Conservation (phyloP, 1,140 invertebrate genomes). For the Bombus sylvicola region DNA sequence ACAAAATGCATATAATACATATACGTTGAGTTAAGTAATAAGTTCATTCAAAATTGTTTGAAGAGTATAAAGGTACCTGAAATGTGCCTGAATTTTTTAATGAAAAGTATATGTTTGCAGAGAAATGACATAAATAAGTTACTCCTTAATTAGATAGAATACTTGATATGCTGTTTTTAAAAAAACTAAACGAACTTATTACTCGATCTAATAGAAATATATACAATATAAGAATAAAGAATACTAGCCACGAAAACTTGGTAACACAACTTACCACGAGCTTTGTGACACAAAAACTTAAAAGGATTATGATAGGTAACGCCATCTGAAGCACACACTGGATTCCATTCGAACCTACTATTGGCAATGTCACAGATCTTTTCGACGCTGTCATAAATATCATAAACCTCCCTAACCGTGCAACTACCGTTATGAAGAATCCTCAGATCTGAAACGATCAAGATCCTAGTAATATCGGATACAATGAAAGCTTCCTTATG, state of each 20-base stretch:
- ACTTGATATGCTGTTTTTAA: too few species aligned
- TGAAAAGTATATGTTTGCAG: too few species aligned
- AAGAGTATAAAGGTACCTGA: too few species aligned
- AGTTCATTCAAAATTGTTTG: too few species aligned
- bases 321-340: conserved; percentile 72
- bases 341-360: conserved; percentile 75
- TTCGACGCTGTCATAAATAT: conserved; percentile 30
- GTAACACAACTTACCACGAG: conserved; percentile 69
- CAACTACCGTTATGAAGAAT: conserved; percentile 74
- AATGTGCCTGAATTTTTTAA: too few species aligned
- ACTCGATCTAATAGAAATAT: too few species aligned
- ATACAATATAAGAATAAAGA: neutral
- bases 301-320: conserved; percentile 76
- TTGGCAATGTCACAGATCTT: conserved; percentile 69
- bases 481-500: neutral
- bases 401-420: conserved; percentile 64
- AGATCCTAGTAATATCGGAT: too few species aligned
- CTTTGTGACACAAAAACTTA: conserved; percentile 69
- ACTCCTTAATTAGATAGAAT: too few species aligned
- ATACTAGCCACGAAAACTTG: conserved; percentile 65
- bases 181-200: too few species aligned
- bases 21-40: too few species aligned
- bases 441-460: neutral
- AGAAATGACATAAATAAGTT: too few species aligned
- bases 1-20: too few species aligned